Base-by-base conservation (phyloP, 1,140 invertebrate species). In the Vanessa atalanta region DNA sequence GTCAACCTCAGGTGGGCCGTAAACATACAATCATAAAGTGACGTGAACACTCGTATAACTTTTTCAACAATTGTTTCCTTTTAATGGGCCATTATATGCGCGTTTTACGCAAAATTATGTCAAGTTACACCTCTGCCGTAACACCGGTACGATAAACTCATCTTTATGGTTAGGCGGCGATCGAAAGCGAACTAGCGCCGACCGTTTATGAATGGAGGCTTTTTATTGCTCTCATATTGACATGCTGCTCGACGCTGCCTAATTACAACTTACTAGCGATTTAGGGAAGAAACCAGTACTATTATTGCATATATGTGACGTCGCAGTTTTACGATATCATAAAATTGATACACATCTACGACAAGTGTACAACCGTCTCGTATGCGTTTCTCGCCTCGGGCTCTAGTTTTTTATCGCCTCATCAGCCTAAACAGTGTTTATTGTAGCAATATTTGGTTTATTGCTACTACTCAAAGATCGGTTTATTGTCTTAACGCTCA, bases 41-140 rank as follows among this genome's bases (percentile, higher is more conserved):
- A 89, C 88, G 89, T 81, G 85, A 86, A 84, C 83, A 88, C 88
- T 89, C 88, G 84, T 90, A 88, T 90, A 90, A 93, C 88, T 91
- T 93, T 93, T 93, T 93, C 86, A 91, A 91, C 91, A 90, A 93
- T 91, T 91, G 89, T 93, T 93, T 91, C 87, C 84, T 86, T 91
- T 91, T 93, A 91, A 91, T 91, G 88, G 88, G 78, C 87, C 86
- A 91, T 93, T 91, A 93, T 91, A 89, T 90, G 84, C 84, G 86
- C 81, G 88, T 89, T 92, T 90, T 91, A 91, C 88, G 88, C 88
- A 91, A 91, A 93, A 91, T 88, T 89, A 91, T 92, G 88, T 90
- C 88, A 91, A 88, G 88, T 87, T 91, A 90, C 88, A 91, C 87
- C 85, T 90, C 85, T 84, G 84, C 83, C 84, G 86, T 91, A 89